Evolutionary conservation across 1,140 invertebrate genomes (phyloP).

Genomic region (Neodiprion lecontei): DNA sequence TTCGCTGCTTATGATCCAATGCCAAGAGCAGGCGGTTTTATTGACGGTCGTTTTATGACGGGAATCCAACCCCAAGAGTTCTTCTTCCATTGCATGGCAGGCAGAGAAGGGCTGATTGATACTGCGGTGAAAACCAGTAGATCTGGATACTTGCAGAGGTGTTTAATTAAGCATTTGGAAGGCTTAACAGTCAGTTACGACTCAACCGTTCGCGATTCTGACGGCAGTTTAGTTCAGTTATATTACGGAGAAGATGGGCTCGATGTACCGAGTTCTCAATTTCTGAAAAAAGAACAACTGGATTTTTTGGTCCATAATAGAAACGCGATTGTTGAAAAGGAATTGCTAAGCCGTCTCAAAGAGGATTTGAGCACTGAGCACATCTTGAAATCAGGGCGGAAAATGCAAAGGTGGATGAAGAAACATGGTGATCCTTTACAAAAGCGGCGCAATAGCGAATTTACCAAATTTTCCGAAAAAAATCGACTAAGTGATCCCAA

Average conservation of each 20-base stretch:
- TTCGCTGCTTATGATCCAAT: conserved; percentile 90
- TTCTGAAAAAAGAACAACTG: conserved; percentile 81
- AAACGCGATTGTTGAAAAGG: conserved; percentile 68
- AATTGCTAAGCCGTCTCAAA: conserved; percentile 66
- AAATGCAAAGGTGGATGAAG: conserved; percentile 68
- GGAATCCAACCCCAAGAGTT: conserved; percentile 98
- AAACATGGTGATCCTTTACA: conserved; percentile 60
- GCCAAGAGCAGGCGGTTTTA: conserved; percentile 95
- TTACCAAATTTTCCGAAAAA: conserved; percentile 45
- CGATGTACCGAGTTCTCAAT: conserved; percentile 88
- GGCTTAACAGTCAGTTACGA: conserved; percentile 92
- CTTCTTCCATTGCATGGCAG: conserved; percentile 99
- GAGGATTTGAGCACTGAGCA: conserved; percentile 55
- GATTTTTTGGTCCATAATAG: conserved; percentile 84
- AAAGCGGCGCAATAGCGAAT: conserved; percentile 51
- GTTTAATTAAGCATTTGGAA: conserved; percentile 98
- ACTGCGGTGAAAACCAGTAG: conserved; percentile 92
- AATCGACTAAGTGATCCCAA: conserved; percentile 48
- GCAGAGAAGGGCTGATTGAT: conserved; percentile 91
- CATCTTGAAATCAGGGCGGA: conserved; percentile 61
- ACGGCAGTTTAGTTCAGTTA: conserved; percentile 91
- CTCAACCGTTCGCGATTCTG: conserved; percentile 92
- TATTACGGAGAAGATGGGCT: conserved; percentile 98
- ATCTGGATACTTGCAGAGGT: conserved; percentile 97
- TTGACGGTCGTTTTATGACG: conserved; percentile 95